A percentile compares a stretch with the other conserved stretches of the same genome.
These are phyloP conservation scores for Crocodylus rhombifer DNA, from an alignment of 2,797 vertebrate species.

Conservation along the genomic window DNA sequence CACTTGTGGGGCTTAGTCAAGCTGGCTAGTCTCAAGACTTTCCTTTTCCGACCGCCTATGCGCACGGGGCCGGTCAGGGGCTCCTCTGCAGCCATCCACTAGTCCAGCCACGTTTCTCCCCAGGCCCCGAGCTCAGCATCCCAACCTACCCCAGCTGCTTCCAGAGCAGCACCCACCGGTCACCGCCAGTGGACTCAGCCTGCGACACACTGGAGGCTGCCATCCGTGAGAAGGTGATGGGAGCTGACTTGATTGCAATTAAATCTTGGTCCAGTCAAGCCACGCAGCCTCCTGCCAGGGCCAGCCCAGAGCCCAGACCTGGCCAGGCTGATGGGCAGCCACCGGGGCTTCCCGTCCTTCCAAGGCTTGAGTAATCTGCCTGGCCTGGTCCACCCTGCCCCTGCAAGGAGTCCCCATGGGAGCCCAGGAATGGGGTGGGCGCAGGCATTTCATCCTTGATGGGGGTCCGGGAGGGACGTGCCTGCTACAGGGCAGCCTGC, in stretches of 20 bases:
- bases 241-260: not conserved
- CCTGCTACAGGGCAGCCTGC: too few species aligned
- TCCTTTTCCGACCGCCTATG: not conserved
- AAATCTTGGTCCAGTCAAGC: rapidly evolving
- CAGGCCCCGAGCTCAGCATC: not conserved
- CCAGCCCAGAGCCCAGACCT: not conserved
- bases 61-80: not conserved
- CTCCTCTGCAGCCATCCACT: not conserved
- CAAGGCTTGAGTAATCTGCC: too few species aligned
- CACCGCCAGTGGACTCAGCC: not conserved
- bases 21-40: not conserved
- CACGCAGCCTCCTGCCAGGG: rapidly evolving
- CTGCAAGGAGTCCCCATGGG: too few species aligned
- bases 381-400: too few species aligned
- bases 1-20: not conserved
- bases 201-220: rapidly evolving
- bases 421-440: too few species aligned
- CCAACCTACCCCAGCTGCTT: not conserved
- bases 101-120: too few species aligned
- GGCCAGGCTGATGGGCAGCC: not conserved
- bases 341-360: not conserved
- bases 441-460: too few species aligned
- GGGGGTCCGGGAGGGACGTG: too few species aligned
- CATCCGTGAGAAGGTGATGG: not conserved
- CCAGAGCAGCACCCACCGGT: not conserved